Base-by-base conservation (phyloP, 2,888 invertebrate species). In the Cataglyphis cursor region DNA sequence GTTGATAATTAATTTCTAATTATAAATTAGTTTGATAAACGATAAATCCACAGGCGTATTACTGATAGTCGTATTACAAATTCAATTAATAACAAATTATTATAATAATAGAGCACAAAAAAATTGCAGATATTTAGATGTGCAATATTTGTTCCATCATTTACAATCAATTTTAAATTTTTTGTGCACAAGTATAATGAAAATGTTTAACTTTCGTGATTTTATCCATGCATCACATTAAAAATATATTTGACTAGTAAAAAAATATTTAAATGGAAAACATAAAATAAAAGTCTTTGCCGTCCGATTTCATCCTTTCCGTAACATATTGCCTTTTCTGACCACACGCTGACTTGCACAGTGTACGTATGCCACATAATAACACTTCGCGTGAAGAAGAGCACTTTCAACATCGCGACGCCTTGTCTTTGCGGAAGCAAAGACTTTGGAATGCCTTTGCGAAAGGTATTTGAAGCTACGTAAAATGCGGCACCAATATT, bases 1-100 rank as follows among this genome's bases (percentile, higher is more conserved):
- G 31, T 59, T 57, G 28, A 62, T 74, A 74, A 74, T 74, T 74
- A 62, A 74, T 74, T 62, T 74, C 61, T 51, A 74, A 62, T 74
- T 74, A 44, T 48, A 48, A 51, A 74, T 59, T 74, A 62, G 31
- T 21, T 48, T 10, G 35, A n/a, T 48, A 74, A 62, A 24, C 62
- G 48, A 62, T 62, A 74, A 74, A 74, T 62, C 35, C 61, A 48
- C 44, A 61, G 61, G 44, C 74, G 31, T 31, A 61, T 73, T 74
- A 74, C 9, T 31, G 21, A 21, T 61, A 61, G 73, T 73, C 44
- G 31, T 44, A 62, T 74, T 74, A 74, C 15, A 44, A 61, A 38
- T 48, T 31, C 31, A 61, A 74, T 74, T 62, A 61, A 61, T 74
- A 48, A 8, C 28, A 8, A 66, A 66, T 66, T 44, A 61, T 61